A percentile compares a stretch with the other conserved stretches of the same genome.
Evolutionary conservation across 1,140 invertebrate species (phyloP).

Genomic region (Sinella curviseta): DNA sequence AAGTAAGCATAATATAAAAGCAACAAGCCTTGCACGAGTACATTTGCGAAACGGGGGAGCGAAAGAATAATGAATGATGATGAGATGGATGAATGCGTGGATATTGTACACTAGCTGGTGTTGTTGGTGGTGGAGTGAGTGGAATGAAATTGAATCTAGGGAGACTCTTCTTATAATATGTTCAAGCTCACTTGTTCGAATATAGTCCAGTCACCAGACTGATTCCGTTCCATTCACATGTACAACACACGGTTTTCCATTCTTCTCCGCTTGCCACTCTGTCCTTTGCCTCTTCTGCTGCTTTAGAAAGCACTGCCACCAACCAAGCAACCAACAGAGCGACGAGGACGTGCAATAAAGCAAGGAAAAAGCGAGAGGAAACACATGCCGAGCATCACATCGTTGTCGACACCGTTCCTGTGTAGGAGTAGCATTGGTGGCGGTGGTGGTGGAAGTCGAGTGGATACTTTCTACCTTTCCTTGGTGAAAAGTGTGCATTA

Average conservation of each 20-base stretch:
- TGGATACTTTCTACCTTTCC: background rate
- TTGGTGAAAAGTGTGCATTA: background rate
- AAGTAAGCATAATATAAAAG: too few relatives aligned
- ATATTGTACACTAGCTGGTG: background rate
- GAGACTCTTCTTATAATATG: background rate
- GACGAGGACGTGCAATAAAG: background rate
- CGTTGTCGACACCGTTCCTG: background rate
- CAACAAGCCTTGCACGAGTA: background rate
- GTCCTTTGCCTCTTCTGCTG: background rate
- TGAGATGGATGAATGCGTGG: background rate
- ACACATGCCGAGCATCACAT: background rate
- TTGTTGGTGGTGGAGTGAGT: background rate
- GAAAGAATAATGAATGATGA: background rate
- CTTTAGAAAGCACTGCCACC: background rate
- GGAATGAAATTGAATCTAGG: background rate
- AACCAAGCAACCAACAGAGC: background rate
- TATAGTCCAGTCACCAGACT: slow-evolving; percentile 10
- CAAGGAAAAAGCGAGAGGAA: background rate
- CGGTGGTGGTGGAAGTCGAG: background rate
- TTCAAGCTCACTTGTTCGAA: slow-evolving; percentile 5
- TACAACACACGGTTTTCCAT: background rate
- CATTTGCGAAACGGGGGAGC: background rate
- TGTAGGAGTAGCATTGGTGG: background rate
- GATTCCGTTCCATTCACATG: background rate
- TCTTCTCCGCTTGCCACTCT: background rate